phyloP scores from a whole-genome alignment of 2,888 invertebrate species.

The Caenorhabditis parvicauda region DNA sequence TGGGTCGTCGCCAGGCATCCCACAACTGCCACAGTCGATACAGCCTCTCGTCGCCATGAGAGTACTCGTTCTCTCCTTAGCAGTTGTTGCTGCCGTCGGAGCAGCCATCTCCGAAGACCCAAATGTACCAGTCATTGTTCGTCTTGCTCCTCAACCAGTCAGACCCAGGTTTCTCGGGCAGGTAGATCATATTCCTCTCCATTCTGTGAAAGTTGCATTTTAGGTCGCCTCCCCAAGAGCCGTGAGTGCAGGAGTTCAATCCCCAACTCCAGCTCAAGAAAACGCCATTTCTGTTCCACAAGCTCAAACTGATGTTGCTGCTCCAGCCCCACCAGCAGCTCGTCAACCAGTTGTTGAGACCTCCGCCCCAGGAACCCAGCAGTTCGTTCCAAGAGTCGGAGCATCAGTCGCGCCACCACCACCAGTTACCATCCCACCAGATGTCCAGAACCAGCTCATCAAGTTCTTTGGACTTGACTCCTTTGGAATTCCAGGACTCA shows the following conservation, averaged over 20 bases:
- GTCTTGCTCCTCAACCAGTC: slow-evolving; percentile 27
- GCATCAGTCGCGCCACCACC: slow-evolving; percentile 40
- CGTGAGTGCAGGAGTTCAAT: slow-evolving; percentile 25
- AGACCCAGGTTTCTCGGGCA: slow-evolving; percentile 34
- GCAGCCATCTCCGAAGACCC: slow-evolving; percentile 31
- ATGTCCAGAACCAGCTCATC: slow-evolving; percentile 62
- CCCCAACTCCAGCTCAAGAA: slow-evolving; percentile 19
- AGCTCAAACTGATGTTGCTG: slow-evolving; percentile 28
- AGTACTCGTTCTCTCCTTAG: slow-evolving; percentile 25
- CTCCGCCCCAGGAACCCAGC: slow-evolving; percentile 36
- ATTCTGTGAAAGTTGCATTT: not conserved
- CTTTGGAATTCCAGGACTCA: slow-evolving; percentile 62
- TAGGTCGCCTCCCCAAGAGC: slow-evolving; percentile 49
- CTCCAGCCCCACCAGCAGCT: slow-evolving; percentile 34
- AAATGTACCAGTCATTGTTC: slow-evolving; percentile 36
- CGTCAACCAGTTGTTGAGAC: slow-evolving; percentile 38
- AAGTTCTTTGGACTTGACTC: slow-evolving; percentile 62
- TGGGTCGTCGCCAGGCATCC: too few relatives aligned
- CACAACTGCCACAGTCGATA: not conserved
- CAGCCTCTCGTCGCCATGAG: slow-evolving; percentile 10
- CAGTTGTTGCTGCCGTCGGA: slow-evolving; percentile 21
- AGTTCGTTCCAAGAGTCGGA: slow-evolving; percentile 34
- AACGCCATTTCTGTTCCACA: slow-evolving; percentile 33
- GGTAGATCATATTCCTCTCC: slow-evolving; percentile 6
- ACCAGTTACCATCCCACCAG: slow-evolving; percentile 60